phyloP scores from a whole-genome alignment of 2,797 vertebrate genomes.

The Ceryle rudis region DNA sequence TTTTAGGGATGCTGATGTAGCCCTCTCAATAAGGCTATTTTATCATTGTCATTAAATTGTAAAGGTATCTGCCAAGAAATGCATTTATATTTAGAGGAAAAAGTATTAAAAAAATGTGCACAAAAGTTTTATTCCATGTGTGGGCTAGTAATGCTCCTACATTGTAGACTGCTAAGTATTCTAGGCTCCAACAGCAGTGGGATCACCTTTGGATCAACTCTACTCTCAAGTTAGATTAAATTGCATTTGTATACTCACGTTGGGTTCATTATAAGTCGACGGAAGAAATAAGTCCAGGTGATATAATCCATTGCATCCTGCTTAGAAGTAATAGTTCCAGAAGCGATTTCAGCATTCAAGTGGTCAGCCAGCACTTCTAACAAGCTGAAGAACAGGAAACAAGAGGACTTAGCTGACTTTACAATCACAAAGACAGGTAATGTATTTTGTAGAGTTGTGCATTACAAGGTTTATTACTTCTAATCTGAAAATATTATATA shows the following conservation, averaged over 20 bases:
- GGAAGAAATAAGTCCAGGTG: conserved; percentile 99
- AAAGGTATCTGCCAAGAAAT: conserved; percentile 51
- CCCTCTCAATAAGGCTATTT: conserved; percentile 10
- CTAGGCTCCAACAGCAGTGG: not conserved
- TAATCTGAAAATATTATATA: conserved; percentile 36
- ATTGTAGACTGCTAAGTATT: not conserved
- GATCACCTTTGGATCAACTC: conserved; percentile 39
- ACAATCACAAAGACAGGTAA: conserved; percentile 16
- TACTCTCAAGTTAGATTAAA: conserved; percentile 6
- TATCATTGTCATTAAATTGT: conserved; percentile 10
- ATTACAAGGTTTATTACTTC: conserved; percentile 50
- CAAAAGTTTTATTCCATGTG: not conserved
- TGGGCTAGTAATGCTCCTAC: not conserved
- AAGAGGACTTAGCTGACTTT: conserved; percentile 16
- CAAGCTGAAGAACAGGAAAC: conserved; percentile 82
- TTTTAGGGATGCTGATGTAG: conserved; percentile 13
- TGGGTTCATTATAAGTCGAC: conserved; percentile 97
- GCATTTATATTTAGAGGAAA: conserved; percentile 36
- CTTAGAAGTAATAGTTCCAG: conserved; percentile 95
- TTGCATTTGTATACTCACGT: conserved; percentile 81
- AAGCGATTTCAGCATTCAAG: conserved; percentile 95
- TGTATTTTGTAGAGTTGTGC: not conserved
- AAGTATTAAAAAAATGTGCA: not conserved
- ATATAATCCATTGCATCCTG: conserved; percentile 99
- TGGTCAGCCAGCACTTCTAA: conserved; percentile 94